Evolutionary conservation across 2,888 invertebrate genomes (phyloP).

Genomic region (Xylocampa areola): DNA sequence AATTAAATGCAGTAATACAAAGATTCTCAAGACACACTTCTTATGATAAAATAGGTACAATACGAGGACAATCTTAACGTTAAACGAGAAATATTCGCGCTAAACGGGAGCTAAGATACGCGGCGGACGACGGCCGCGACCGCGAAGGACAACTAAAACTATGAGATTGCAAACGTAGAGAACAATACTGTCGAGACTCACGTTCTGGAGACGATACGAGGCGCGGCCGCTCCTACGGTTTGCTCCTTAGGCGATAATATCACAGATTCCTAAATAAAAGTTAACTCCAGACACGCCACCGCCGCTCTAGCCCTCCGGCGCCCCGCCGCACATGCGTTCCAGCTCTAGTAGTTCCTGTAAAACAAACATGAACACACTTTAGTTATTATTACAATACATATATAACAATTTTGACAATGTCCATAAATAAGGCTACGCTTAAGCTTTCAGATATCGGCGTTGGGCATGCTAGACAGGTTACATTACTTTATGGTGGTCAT

Average conservation of each 20-base stretch:
- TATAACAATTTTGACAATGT: not conserved
- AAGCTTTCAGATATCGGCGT: too few species aligned
- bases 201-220: constrained; percentile 48
- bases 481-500: too few species aligned
- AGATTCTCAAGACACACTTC: constrained; percentile 58
- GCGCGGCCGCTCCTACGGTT: constrained; percentile 55
- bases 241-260: constrained; percentile 87
- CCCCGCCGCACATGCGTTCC: constrained; percentile 80
- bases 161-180: constrained; percentile 71
- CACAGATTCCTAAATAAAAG: constrained; percentile 85
- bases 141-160: constrained; percentile 64
- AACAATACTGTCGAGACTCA: constrained; percentile 54
- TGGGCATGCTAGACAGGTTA: too few species aligned
- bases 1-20: constrained; percentile 72
- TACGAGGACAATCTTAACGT: constrained; percentile 54
- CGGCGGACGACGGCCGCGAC: constrained; percentile 8
- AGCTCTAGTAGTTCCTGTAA: constrained; percentile 80
- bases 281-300: constrained; percentile 60
- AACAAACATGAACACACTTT: not conserved
- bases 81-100: constrained; percentile 42
- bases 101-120: constrained; percentile 33
- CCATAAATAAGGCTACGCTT: too few species aligned
- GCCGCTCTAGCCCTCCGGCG: constrained; percentile 74
- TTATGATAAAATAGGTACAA: constrained; percentile 50
- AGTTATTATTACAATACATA: not conserved